Evolutionary conservation across 2,113 vertebrate species (phyloP), one percentile per base, ranked within the genome.

Genomic region (Percopsis transmontana): DNA sequence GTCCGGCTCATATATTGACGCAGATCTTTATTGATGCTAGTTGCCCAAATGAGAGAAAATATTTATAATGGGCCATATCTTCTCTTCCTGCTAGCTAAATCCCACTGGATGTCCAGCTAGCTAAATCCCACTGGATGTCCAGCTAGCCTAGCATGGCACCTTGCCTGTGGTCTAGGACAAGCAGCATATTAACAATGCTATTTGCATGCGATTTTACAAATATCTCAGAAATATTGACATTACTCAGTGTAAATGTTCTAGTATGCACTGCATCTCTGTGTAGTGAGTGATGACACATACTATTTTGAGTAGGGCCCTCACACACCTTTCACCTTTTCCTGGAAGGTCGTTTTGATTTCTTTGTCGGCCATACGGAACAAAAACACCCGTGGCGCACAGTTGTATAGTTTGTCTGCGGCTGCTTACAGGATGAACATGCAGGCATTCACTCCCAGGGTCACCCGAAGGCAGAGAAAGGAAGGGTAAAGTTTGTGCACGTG

Each of bases 161-260:
- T 20, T 18, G 23, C 54, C 52, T 42, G 19, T 61, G 67, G 38
- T 12, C 78, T n/a, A 61, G 45, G 77, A 71, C 61, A 50, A 60
- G 53, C 63, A 58, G 11, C 67, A 75, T 73, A 80, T 40, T 82
- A 71, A 80, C 76, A 85, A 87, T 70, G 68, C 54, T 61, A 39
- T 45, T 66, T 23, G 66, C 77, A 27, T 80, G 80, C 79, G 79
- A 77, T 84, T 84, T 85, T 57, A 53, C 77, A 78, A 87, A 84
- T 82, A 79, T 76, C 74, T 80, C 67, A 52, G n/a, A 58, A 1
- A 23, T 73, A 5, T 33, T 33, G 27, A 5, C 27, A 33, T 5
- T 61, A 57, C 53, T 72, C n/a, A 7, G 10, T 55, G 71, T 63
- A 62, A 55, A 50, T 69, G 74, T 80, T 72, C 27, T 33, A 33